Percentiles rank a stretch among this genome's conserved stretches.
These are phyloP conservation scores for Dugesia japonica DNA, from an alignment of 2,888 invertebrate species.

Conservation along the genomic window DNA sequence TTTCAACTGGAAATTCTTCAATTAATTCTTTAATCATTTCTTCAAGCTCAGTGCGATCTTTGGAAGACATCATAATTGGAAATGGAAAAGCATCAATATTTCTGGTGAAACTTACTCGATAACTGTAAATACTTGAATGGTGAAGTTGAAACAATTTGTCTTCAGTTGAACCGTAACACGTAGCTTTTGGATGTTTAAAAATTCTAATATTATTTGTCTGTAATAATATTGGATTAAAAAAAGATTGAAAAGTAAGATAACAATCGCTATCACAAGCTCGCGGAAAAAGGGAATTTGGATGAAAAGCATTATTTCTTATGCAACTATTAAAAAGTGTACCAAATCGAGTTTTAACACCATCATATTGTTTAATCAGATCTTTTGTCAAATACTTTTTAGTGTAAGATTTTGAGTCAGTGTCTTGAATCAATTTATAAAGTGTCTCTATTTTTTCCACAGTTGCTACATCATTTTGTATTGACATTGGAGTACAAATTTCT, in stretches of 20 bases:
- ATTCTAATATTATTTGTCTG: background rate
- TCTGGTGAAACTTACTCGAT: background rate
- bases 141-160: background rate
- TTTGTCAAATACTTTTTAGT: constrained; percentile 14
- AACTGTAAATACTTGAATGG: background rate
- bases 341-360: background rate
- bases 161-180: background rate
- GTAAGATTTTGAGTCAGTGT: constrained; percentile 12
- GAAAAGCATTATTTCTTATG: constrained; percentile 21
- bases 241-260: background rate
- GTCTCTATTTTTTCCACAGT: background rate
- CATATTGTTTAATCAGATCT: background rate
- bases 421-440: background rate
- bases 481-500: background rate
- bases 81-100: constrained; percentile 16
- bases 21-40: background rate
- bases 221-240: constrained; percentile 22
- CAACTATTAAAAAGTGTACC: background rate
- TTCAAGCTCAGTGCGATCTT: background rate
- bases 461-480: background rate
- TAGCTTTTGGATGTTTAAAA: background rate
- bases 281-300: background rate
- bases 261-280: constrained; percentile 10
- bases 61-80: constrained; percentile 8
- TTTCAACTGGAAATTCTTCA: background rate